Percentiles rank a stretch among this genome's conserved stretches.
Conservation (phyloP, 2,113 vertebrate species). For the Pithys albifrons region DNA sequence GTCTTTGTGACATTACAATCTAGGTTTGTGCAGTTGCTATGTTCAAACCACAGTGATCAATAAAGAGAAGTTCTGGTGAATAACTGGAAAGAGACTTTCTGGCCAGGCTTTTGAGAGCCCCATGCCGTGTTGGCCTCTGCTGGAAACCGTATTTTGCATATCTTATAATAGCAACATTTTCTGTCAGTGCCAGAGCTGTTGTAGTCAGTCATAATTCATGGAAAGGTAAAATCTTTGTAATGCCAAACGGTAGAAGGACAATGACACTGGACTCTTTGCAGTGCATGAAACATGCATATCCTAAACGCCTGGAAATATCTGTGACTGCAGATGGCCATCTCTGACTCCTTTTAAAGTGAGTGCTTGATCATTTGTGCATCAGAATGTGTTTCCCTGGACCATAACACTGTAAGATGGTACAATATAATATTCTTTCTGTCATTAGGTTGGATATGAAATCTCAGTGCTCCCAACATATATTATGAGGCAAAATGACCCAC, state of each 20-base stretch:
- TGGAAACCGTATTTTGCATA: conserved; percentile 43
- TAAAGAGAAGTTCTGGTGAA: neutral
- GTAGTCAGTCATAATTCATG: conserved; percentile 62
- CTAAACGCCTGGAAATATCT: conserved; percentile 29
- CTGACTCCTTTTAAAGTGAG: conserved; percentile 21
- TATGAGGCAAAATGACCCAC: neutral
- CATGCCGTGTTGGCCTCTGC: conserved; percentile 3
- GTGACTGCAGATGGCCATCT: conserved; percentile 49
- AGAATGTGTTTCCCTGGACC: neutral
- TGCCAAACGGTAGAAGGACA: conserved; percentile 53
- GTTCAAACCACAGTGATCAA: neutral
- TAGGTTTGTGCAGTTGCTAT: neutral
- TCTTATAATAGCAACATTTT: conserved; percentile 44
- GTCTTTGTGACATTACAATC: neutral
- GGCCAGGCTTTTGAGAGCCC: conserved; percentile 28
- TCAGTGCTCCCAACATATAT: neutral
- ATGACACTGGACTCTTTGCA: conserved; percentile 14
- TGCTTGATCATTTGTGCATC: neutral
- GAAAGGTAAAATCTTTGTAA: conserved; percentile 27
- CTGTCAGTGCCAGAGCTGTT: conserved; percentile 49
- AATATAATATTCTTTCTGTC: neutral
- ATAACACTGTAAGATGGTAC: neutral
- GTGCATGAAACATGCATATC: neutral
- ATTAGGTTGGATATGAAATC: neutral
- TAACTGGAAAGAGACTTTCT: neutral